Evolutionary conservation across 2,888 invertebrate species (phyloP), one percentile per base, ranked within the genome.

Genomic region (Macropis europaea): DNA sequence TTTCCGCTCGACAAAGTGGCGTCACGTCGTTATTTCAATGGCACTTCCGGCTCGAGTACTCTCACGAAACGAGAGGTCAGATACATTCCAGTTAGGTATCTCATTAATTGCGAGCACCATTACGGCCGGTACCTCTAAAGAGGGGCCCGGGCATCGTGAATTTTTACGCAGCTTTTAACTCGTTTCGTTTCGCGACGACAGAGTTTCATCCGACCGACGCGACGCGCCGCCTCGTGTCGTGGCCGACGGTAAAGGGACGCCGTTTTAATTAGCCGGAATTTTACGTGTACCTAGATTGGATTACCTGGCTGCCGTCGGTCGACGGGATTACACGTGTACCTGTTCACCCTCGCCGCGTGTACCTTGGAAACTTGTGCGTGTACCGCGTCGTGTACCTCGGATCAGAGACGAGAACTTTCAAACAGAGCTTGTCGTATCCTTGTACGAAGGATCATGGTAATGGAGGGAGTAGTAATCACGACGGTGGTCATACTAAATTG

Each of bases 51-150:
- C 52, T 50, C 15, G 48, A 67, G 73, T 73, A 73, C 64, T 64
- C 69, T 73, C 53, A 34, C 47, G 32, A 36, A n/a, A 24, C 34
- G 32, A 53, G 67, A 71, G 48, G 53, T 69, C 62, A 68, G n/a
- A 11, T 11, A 47, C 28, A 9, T 40, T 59, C 28, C 40, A 63
- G 77, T 53, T 63, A 60, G 73, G 54, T 77, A 70, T 59, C 66
- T 77, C 73, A 70, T 70, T 77, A 77, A 77, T 76, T 61, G 69
- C 62, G 36, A 63, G 53, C 70, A 54, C 66, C 59, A 66, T 73
- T 73, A 77, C 56, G 54, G 52, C 52, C 62, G 66, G 66, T 52
- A 66, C 56, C 15, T 43, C 19, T 76, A 73, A 76, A 76, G 54
- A 64, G 53, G 19, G 42, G 24, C 48, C 61, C 66, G 64, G 38